A percentile compares a stretch with the other conserved stretches of the same genome.
These are phyloP conservation scores for Tachina grossa DNA, from an alignment of 2,888 invertebrate genomes.

Conservation along the genomic window DNA sequence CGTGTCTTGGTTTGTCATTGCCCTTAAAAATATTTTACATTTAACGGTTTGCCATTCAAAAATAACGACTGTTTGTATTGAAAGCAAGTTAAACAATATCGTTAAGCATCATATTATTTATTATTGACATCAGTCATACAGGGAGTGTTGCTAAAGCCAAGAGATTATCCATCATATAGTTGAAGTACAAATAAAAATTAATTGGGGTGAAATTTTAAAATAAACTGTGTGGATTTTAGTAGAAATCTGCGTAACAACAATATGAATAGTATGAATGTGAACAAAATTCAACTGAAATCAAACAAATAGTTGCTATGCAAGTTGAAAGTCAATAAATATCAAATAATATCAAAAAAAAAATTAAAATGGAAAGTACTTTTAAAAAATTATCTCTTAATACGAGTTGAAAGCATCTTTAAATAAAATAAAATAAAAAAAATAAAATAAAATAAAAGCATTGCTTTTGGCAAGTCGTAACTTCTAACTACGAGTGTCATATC, in stretches of 20 bases:
- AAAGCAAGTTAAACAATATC: conserved; percentile 9
- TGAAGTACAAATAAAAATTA: conserved; percentile 28
- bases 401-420: too few relatives aligned
- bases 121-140: conserved; percentile 36
- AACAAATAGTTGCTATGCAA: too few relatives aligned
- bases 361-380: too few relatives aligned
- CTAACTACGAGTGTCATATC: too few relatives aligned
- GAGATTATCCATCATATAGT: conserved; percentile 58
- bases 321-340: too few relatives aligned
- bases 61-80: conserved; percentile 3
- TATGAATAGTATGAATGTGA: background rate
- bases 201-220: conserved; percentile 58
- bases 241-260: conserved; percentile 12
- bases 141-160: conserved; percentile 49
- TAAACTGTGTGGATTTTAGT: conserved; percentile 3
- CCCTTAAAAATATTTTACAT: conserved; percentile 50
- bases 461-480: too few relatives aligned
- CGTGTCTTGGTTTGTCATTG: conserved; percentile 41
- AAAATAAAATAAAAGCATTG: too few relatives aligned
- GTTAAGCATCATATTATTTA: conserved; percentile 21
- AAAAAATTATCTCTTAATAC: too few relatives aligned
- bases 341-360: too few relatives aligned
- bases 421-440: too few relatives aligned
- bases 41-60: conserved; percentile 13
- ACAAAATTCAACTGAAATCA: background rate